Conservation (phyloP, 2,888 invertebrate species). For the Himalopsyche japonica region DNA sequence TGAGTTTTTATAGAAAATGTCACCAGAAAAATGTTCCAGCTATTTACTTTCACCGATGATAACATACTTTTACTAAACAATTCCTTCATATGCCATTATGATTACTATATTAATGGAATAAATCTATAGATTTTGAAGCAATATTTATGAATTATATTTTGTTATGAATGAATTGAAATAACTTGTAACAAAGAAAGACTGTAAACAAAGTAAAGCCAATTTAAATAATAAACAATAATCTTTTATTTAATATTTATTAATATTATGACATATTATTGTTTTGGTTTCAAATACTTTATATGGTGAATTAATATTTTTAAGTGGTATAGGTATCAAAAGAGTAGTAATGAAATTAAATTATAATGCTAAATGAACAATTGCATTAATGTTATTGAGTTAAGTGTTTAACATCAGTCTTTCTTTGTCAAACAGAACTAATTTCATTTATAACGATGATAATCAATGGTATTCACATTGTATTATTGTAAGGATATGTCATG, state of each 20-base stretch:
- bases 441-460: background rate
- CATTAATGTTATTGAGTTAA: too few relatives aligned
- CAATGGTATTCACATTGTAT: too few relatives aligned
- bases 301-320: too few relatives aligned
- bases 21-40: background rate
- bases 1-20: background rate
- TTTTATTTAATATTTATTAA: too few relatives aligned
- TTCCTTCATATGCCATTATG: background rate
- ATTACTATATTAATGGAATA: background rate
- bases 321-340: too few relatives aligned
- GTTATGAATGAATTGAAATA: background rate
- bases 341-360: too few relatives aligned
- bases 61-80: background rate
- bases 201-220: background rate
- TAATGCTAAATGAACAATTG: too few relatives aligned
- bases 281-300: too few relatives aligned
- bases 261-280: too few relatives aligned
- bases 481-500: constrained; percentile 30
- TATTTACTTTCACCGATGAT: background rate
- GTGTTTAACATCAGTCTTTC: background rate
- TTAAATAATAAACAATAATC: too few relatives aligned
- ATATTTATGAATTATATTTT: background rate
- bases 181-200: background rate
- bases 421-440: background rate
- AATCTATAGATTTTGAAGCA: background rate